These are phyloP conservation scores for Sebastes oblongus DNA, from an alignment of 2,797 vertebrate genomes.

Conservation along the genomic window DNA sequence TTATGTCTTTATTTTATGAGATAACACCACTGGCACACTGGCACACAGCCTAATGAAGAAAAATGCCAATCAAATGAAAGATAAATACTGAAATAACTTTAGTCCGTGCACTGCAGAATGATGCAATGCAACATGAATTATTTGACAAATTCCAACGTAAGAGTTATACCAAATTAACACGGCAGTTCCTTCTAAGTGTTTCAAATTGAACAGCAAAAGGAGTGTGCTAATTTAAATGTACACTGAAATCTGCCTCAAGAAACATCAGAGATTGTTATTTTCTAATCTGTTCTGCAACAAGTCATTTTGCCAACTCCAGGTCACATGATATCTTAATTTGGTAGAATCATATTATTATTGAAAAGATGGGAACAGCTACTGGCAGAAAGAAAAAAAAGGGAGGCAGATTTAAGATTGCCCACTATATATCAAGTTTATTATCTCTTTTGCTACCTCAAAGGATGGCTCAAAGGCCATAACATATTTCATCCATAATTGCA, in stretches of 20 bases:
- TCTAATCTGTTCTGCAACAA: constrained; percentile 54
- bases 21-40: constrained; percentile 22
- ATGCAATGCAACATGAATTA: neutral
- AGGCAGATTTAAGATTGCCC: constrained; percentile 6
- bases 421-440: constrained; percentile 31
- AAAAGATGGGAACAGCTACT: constrained; percentile 9
- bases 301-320: constrained; percentile 40
- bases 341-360: constrained; percentile 36
- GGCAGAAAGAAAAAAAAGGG: neutral
- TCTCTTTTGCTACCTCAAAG: neutral
- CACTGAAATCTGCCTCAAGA: constrained; percentile 33
- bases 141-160: neutral
- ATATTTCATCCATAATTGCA: constrained; percentile 30
- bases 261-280: constrained; percentile 44
- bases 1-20: constrained; percentile 62
- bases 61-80: constrained; percentile 33
- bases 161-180: neutral
- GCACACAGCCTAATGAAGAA: constrained; percentile 27
- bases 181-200: neutral
- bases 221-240: constrained; percentile 14
- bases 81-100: constrained; percentile 1
- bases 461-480: constrained; percentile 9
- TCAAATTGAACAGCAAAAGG: neutral
- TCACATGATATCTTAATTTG: constrained; percentile 57
- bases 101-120: neutral